A percentile compares a stretch with the other conserved stretches of the same genome.
phyloP scores from a whole-genome alignment of 2,113 vertebrate genomes.

The Alosa alosa region DNA sequence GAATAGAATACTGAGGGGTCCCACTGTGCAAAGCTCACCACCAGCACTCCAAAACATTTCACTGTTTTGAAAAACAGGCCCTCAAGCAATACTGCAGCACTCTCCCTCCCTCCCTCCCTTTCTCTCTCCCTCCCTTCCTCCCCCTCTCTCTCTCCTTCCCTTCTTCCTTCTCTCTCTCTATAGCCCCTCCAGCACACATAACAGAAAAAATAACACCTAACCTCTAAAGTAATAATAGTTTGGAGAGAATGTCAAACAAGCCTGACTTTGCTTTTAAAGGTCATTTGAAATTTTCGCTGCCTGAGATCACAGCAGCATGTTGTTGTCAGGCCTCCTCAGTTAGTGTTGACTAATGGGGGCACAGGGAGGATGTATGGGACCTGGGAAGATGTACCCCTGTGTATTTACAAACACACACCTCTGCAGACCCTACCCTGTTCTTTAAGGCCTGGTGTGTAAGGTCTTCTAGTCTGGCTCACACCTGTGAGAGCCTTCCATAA shows the following conservation, averaged over 20 bases:
- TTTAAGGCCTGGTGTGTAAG: neutral
- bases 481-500: neutral
- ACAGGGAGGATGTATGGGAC: neutral
- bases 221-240: slow-evolving; percentile 12
- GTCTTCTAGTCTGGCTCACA: neutral
- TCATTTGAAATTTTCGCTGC: neutral
- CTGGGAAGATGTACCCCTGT: neutral
- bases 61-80: slow-evolving; percentile 6
- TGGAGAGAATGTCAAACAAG: slow-evolving; percentile 25
- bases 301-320: neutral
- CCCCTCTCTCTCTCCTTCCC: neutral
- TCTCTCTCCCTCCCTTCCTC: neutral
- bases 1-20: neutral
- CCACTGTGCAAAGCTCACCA: neutral
- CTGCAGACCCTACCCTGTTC: neutral
- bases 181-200: neutral
- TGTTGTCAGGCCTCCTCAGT: neutral
- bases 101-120: no score
- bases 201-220: slow-evolving; percentile 6
- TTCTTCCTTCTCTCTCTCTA: neutral
- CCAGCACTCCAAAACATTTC: neutral
- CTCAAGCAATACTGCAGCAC: neutral
- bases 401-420: slow-evolving; percentile 1
- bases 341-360: neutral
- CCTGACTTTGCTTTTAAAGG: slow-evolving; percentile 20